These are phyloP conservation scores for Pygoscelis antarcticus DNA, from an alignment of 2,113 vertebrate genomes.

Conservation along the genomic window DNA sequence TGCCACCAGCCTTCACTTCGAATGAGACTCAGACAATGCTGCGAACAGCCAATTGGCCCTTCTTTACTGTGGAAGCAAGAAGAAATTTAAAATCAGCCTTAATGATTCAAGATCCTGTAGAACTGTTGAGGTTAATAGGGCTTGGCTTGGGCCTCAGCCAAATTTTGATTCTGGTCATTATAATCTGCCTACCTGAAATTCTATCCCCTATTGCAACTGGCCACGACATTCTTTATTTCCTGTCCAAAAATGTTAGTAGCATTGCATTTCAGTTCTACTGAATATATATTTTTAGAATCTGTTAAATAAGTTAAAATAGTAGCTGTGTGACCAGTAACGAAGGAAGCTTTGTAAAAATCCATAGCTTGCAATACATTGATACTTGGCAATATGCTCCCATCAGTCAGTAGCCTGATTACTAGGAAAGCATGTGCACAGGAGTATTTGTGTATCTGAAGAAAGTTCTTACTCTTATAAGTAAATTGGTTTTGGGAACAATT, in stretches of 20 bases:
- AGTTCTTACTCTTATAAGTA: not conserved
- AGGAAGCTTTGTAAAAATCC: not conserved
- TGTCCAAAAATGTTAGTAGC: not conserved
- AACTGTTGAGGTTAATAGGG: not conserved
- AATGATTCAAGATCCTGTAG: not conserved
- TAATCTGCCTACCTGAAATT: constrained; percentile 1
- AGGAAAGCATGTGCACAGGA: not conserved
- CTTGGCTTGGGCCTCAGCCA: not conserved
- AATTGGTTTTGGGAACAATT: not conserved
- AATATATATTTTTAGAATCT: not conserved
- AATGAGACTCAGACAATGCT: not conserved
- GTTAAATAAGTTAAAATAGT: not conserved
- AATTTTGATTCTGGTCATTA: not conserved
- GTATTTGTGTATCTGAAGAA: not conserved
- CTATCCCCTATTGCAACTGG: not conserved
- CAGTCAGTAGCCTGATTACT: not conserved
- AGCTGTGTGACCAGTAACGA: not conserved
- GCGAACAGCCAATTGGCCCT: not conserved
- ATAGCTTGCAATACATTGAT: not conserved
- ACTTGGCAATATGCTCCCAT: not conserved
- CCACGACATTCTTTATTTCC: not conserved
- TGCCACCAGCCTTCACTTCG: not conserved
- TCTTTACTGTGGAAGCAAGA: not conserved
- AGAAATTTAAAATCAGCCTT: constrained; percentile 11
- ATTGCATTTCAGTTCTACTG: not conserved